Conservation (phyloP, 2,113 vertebrate species). For the Hippocampus barbouri region DNA sequence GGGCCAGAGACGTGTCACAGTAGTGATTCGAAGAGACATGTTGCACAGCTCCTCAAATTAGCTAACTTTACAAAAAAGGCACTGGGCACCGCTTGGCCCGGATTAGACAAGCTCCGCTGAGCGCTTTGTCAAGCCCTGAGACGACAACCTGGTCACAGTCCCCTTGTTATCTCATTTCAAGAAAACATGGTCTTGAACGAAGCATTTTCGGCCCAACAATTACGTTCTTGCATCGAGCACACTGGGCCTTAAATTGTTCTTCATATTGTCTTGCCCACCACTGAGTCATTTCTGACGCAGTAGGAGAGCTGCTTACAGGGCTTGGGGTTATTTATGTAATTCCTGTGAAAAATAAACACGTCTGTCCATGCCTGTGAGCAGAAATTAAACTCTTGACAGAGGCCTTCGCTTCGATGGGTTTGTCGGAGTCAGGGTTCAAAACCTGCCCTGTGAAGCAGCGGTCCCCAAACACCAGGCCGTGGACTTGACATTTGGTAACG, state of each 20-base stretch:
- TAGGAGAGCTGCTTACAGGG: conserved; percentile 9
- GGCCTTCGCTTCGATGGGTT: not conserved
- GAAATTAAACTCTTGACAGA: conserved; percentile 20
- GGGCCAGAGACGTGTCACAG: conserved; percentile 5
- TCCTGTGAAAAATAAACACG: conserved; percentile 23
- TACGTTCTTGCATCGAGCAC: conserved; percentile 22
- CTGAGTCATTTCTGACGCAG: not conserved
- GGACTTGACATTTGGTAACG: too few species aligned
- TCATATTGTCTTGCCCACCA: conserved; percentile 33
- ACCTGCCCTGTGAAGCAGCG: too few species aligned
- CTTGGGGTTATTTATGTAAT: conserved; percentile 45
- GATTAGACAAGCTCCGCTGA: conserved; percentile 69
- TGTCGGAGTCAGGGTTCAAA: too few species aligned
- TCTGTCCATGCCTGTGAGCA: not conserved
- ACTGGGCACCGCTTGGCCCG: conserved; percentile 50
- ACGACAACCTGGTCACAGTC: conserved; percentile 34
- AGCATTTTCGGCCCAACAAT: not conserved
- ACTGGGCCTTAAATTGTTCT: conserved; percentile 22
- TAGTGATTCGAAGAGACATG: conserved; percentile 27
- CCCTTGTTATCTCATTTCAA: not conserved
- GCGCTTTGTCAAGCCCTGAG: conserved; percentile 67
- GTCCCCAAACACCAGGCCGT: too few species aligned
- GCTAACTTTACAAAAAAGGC: conserved; percentile 72
- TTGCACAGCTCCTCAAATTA: conserved; percentile 59
- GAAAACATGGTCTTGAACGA: not conserved